Evolutionary conservation across 2,113 vertebrate genomes (phyloP), one percentile per base, ranked within the genome.

Genomic region (Crotalus tigris): DNA sequence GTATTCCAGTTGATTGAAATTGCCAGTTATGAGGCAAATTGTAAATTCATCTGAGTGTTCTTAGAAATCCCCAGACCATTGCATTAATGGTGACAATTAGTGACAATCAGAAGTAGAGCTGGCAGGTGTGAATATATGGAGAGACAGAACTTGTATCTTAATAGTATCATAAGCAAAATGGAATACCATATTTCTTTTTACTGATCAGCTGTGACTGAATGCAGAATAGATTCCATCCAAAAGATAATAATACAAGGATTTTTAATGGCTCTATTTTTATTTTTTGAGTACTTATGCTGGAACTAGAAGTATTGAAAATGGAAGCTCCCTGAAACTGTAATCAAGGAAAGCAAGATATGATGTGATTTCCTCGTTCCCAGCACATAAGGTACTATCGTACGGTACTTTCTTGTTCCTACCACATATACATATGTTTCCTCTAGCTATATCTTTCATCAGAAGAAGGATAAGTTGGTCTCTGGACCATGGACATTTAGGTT

Each of bases 161-260:
- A 53, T 44, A 88, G n/a, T 26, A 9, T 7, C 11, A 44, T 24
- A 95, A n/a, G 26, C 86, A 55, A 92, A 93, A 91, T 90, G 94
- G 93, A 97, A 92, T 51, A 94, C 12, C 88, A 93, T 89, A 92
- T 69, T 93, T 95, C 93, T 90, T 24, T 19, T 85, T 87, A 94
- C 64, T 92, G 91, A 87, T 58, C 0, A 1, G 64, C 94, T 0
- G 0, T 81, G 93, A 91, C 86, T 93, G 95, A 94, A 94, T 90
- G 44, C 33, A 94, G 29, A n/a, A 95, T 46, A 92, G 91, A 93
- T 91, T 6, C 4, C 13, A 91, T 89, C 23, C 39, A 29, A 89
- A 85, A 9, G n/a, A 85, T 39, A n/a, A 24, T 8, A 93, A 85
- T 26, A 85, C 26, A 94, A 54, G 91, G 92, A 91, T 61, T n/a